These are phyloP conservation scores for Gorsachius goisagi DNA, from an alignment of 2,113 vertebrate species.

Conservation along the genomic window DNA sequence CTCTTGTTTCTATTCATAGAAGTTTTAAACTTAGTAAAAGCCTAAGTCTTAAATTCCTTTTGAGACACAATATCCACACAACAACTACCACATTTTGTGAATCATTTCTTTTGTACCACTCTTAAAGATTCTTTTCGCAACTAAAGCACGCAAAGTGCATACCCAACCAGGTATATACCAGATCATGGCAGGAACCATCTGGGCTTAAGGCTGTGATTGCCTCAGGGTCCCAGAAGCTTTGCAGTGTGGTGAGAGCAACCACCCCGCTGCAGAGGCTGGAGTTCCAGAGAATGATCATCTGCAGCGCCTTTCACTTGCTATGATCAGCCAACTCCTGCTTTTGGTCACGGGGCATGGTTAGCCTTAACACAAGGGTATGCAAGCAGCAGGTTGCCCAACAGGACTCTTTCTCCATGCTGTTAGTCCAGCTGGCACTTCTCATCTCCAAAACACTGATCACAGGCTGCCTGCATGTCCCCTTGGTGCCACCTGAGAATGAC, in stretches of 20 bases:
- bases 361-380: not conserved
- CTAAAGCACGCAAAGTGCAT: not conserved
- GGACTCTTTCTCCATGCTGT: not conserved
- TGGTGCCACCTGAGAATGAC: not conserved
- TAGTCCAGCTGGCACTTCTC: not conserved
- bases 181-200: not conserved
- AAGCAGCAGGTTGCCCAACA: not conserved
- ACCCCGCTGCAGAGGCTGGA: not conserved
- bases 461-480: not conserved
- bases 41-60: not conserved
- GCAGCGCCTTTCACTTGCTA: not conserved
- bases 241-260: not conserved
- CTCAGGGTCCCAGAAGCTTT: not conserved
- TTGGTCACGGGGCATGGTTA: fast-evolving
- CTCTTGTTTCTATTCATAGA: not conserved
- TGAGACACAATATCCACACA: not conserved
- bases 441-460: not conserved
- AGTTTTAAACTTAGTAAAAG: not conserved
- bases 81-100: fast-evolving
- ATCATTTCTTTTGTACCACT: not conserved
- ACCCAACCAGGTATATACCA: not conserved
- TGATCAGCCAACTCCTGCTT: not conserved
- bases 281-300: not conserved
- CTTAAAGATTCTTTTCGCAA: not conserved
- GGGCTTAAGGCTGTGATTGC: not conserved